These are phyloP conservation scores for Arremon aurantiirostris DNA, from an alignment of 2,797 vertebrate genomes.

Conservation along the genomic window DNA sequence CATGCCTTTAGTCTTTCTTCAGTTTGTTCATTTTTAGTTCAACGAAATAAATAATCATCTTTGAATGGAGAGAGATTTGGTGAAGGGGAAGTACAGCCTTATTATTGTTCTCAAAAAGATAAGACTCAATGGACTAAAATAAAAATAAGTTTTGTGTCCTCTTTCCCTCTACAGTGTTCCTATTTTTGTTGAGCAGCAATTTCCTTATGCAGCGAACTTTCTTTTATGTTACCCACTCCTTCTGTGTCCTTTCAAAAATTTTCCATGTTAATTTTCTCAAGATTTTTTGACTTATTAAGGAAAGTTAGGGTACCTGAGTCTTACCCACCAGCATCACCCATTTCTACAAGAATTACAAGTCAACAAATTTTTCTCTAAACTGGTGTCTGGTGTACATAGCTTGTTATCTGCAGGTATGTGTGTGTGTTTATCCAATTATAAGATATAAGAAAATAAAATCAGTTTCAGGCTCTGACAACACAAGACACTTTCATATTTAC, in stretches of 20 bases:
- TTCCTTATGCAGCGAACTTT: background rate
- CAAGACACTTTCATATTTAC: background rate
- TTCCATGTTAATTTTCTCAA: background rate
- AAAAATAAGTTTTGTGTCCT: background rate
- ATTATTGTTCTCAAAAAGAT: background rate
- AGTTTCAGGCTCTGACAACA: background rate
- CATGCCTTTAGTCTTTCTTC: background rate
- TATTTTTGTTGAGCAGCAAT: background rate
- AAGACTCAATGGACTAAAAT: background rate
- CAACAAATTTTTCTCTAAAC: background rate
- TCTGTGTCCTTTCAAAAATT: background rate
- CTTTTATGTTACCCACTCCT: background rate
- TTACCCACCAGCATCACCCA: background rate
- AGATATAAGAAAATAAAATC: background rate
- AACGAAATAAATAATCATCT: background rate
- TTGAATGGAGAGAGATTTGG: background rate
- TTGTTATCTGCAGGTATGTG: background rate
- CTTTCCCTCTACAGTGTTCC: background rate
- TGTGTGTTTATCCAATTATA: background rate
- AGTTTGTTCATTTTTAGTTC: background rate
- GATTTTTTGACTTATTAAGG: background rate
- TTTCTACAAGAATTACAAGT: background rate
- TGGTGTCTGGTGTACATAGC: accelerated
- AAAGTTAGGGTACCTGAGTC: background rate
- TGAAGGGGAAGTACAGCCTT: background rate